phyloP scores from a whole-genome alignment of 2,797 vertebrate species.

The Syndactyla subalaris region DNA sequence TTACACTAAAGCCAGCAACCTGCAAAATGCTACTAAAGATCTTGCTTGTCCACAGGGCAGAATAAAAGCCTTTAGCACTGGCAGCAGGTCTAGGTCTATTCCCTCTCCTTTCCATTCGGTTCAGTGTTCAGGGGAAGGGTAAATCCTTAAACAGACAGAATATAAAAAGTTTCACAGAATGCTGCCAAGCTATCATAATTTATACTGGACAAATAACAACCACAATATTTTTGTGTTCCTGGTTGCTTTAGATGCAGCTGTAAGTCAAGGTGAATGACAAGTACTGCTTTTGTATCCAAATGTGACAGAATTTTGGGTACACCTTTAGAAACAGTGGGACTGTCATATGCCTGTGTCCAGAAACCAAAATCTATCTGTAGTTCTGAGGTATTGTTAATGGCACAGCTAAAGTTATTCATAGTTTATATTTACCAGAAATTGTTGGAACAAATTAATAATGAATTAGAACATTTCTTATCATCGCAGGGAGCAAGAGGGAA shows the following conservation, averaged over 20 bases:
- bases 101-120: neutral
- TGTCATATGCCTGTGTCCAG: neutral
- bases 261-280: neutral
- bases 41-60: neutral
- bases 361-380: slow-evolving; percentile 41
- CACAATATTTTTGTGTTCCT: neutral
- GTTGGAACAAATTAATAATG: slow-evolving; percentile 79
- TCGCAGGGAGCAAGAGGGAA: slow-evolving; percentile 59
- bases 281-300: neutral
- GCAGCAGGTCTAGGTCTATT: neutral
- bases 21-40: neutral
- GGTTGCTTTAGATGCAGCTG: neutral
- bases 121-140: neutral
- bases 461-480: slow-evolving; percentile 74
- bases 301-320: slow-evolving; percentile 7
- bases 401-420: slow-evolving; percentile 75
- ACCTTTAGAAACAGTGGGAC: neutral
- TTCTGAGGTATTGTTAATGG: slow-evolving; percentile 67
- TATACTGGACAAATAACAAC: neutral
- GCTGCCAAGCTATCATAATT: neutral
- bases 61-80: neutral
- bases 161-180: neutral
- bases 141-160: neutral
- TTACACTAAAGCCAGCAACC: neutral
- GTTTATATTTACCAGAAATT: slow-evolving; percentile 75